phyloP scores from a whole-genome alignment of 1,140 invertebrate genomes.

The Leptestheria dahalacensis region DNA sequence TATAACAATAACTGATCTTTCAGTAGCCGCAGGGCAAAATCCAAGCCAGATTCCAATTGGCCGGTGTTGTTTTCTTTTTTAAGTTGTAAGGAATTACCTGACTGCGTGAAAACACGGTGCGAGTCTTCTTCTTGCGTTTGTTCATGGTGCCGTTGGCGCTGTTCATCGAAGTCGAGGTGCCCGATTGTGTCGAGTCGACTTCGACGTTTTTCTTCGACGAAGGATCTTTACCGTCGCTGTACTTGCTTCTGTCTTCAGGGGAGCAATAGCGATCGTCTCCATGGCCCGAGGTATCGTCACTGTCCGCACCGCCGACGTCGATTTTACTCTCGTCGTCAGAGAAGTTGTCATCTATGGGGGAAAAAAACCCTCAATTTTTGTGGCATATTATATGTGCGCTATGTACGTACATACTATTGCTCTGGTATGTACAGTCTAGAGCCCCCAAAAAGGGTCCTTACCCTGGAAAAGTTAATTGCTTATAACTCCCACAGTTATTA shows the following conservation, averaged over 20 bases:
- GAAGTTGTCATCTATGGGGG: constrained; percentile 1
- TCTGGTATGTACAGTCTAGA: neutral
- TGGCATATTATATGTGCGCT: neutral
- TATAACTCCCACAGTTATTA: too few species aligned
- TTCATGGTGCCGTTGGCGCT: neutral
- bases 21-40: too few species aligned
- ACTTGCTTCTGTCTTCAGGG: neutral
- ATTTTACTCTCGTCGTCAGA: constrained; percentile 14
- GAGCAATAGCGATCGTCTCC: neutral
- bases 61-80: too few species aligned
- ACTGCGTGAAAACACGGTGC: constrained; percentile 87
- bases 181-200: neutral
- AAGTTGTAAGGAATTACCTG: constrained; percentile 26
- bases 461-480: too few species aligned
- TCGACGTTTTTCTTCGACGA: neutral
- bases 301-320: constrained; percentile 12
- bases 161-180: neutral
- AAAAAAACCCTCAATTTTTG: neutral
- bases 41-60: too few species aligned
- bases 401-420: neutral
- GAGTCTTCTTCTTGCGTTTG: constrained; percentile 93
- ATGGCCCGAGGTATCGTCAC: neutral
- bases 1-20: too few species aligned
- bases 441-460: too few species aligned
- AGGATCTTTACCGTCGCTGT: neutral